Percentiles rank a stretch among this genome's conserved stretches.
Conservation (phyloP, 2,113 vertebrate genomes). For the Phrynosoma blainvillii region DNA sequence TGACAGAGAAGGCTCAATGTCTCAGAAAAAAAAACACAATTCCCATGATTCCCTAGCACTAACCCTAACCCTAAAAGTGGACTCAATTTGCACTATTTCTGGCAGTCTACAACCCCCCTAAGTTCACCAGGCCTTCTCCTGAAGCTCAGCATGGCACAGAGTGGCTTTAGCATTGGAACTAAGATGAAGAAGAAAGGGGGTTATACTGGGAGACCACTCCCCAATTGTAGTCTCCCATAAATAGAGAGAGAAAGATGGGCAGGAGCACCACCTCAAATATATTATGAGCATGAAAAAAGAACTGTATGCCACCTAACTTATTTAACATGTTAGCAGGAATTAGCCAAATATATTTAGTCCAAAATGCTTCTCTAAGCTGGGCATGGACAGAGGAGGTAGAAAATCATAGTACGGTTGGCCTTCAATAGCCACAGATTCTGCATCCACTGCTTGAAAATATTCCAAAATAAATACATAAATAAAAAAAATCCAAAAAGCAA, state of each 20-base stretch:
- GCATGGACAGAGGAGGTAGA: background rate
- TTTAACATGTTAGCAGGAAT: background rate
- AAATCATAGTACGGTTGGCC: too few relatives aligned
- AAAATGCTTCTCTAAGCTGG: background rate
- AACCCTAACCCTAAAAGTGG: too few relatives aligned
- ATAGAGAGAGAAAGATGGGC: background rate
- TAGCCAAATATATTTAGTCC: background rate
- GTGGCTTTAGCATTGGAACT: background rate
- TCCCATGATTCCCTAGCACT: too few relatives aligned
- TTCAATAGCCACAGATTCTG: too few relatives aligned
- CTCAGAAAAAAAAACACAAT: too few relatives aligned
- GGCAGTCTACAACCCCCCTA: too few relatives aligned
- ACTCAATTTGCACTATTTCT: too few relatives aligned
- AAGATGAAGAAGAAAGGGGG: background rate
- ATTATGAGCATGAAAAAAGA: background rate
- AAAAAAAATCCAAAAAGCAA: too few relatives aligned
- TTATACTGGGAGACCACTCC: background rate
- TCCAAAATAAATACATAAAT: too few relatives aligned
- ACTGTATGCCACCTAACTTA: background rate
- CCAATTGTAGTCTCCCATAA: background rate
- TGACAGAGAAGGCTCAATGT: too few relatives aligned
- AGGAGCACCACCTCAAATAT: background rate
- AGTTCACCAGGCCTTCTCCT: background rate
- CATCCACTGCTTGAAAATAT: too few relatives aligned
- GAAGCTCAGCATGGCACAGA: background rate